Percentiles rank a stretch among this genome's conserved stretches.
These are phyloP conservation scores for Eurosta solidaginis DNA, from an alignment of 1,140 invertebrate genomes.

Conservation along the genomic window DNA sequence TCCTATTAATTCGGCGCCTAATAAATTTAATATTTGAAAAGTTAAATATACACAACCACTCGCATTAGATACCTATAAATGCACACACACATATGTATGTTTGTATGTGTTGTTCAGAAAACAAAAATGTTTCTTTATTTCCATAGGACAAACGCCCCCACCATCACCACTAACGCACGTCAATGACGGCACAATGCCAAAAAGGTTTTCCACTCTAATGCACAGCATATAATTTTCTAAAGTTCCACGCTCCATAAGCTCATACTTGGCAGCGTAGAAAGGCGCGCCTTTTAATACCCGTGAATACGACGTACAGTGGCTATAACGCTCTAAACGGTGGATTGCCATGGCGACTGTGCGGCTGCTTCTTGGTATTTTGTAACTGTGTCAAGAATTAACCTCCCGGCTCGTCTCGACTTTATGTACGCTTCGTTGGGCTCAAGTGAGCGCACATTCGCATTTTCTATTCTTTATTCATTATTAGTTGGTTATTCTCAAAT, in stretches of 20 bases:
- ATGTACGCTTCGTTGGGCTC: conserved; percentile 11
- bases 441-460: not conserved
- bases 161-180: not conserved
- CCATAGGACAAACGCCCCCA: not conserved
- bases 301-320: not conserved
- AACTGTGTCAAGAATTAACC: conserved; percentile 27
- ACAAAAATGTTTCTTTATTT: too few species aligned
- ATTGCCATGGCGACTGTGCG: not conserved
- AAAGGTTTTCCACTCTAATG: conserved; percentile 14
- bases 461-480: conserved; percentile 24
- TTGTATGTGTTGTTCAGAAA: too few species aligned
- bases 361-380: conserved; percentile 20
- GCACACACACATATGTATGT: not conserved
- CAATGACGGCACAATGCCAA: conserved; percentile 14
- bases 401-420: too few species aligned
- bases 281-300: not conserved
- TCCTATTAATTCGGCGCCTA: not conserved
- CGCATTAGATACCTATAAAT: not conserved
- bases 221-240: conserved; percentile 15
- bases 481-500: not conserved
- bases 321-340: not conserved
- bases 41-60: not conserved
- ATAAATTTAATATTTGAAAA: not conserved
- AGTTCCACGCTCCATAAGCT: conserved; percentile 11
- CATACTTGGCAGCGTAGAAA: not conserved